Evolutionary conservation across 2,113 vertebrate genomes (phyloP), one percentile per base, ranked within the genome.

Genomic region (Microtus pennsylvanicus): DNA sequence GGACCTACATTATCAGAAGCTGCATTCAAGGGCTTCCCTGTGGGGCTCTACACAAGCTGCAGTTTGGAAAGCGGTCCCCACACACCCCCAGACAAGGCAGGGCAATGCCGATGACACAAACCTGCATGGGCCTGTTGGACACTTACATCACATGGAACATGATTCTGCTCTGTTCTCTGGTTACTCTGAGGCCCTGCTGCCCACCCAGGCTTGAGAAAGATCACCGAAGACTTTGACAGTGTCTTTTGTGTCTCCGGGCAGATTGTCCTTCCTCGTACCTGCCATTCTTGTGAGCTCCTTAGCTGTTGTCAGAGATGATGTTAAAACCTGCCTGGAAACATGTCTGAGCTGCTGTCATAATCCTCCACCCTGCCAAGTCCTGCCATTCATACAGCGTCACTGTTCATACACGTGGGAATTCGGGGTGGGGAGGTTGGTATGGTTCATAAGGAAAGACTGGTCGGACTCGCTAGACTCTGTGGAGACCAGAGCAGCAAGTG

Each of bases 261-360:
- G 0, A 24, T 78, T 19, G 61, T 19, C 70, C 24, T 77, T 85
- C 55, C 93, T 94, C 58, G 0, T 19, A 22, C 33, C 30, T 80
- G 94, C 78, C 90, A 55, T 88, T 91, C 93, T 85, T 24, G 50
- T 21, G 76, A 5, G 94, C 75, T 80, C 85, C 80, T 96, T 92
- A 77, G 75, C 90, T 65, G 69, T 96, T 97, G 86, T 92, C 88
- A 83, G 55, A 83, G 83, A 78, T 22, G 85, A 55, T 94, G 92
- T 93, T 95, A 55, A 35, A 97, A 96, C 86, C 76, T 90, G 90
- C 82, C 96, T 82, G 11, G 21, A 19, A 35, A 19, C 81, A 94
- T 61, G 47, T 92, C 89, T 95, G 97, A 97, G 97, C 86, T 74
- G 24, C 86, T 91, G 81, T 1, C 47, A 90, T 96, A 94, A 97